Base-by-base conservation (phyloP, 2,113 vertebrate species). In the Rhinogobius similis region DNA sequence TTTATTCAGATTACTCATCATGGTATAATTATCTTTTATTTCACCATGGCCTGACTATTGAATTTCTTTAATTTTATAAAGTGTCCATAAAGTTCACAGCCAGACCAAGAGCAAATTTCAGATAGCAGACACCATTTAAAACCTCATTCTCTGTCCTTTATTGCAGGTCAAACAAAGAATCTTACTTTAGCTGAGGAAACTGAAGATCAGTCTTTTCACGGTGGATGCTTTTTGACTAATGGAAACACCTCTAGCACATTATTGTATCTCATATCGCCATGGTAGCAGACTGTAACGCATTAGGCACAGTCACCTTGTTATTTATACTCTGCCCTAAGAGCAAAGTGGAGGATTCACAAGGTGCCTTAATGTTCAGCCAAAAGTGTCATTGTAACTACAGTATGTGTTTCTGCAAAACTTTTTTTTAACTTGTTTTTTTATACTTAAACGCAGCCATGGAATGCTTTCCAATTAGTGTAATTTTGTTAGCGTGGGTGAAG, bases 211-310 rank as follows among this genome's bases (percentile, higher is more conserved):
- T 77, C 71, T 76, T 83, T 89, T 32, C 77, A 86, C 78, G 68
- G 68, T 76, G 67, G 67, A 81, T 72, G 75, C 76, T 78, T 89
- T 71, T 82, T 73, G 68, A 83, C 85, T 88, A 91, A 89, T 89
- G 84, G 86, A 84, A 84, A 86, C 68, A 78, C 79, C 79, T 83
- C 77, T 68, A 73, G 72, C 64, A 80, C 87, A 86, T 85, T 82
- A 87, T 82, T 85, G 82, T 79, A 81, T 90, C 82, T 82, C 82
- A 78, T 88, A 86, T 90, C 81, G 78, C 82, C 77, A 62, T 65
- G 64, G 87, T 82, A 85, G 77, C 83, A 87, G 84, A 85, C 76
- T 79, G 73, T 80, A 77, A 73, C 76, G 73, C 86, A 85, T 87
- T 86, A 79, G 79, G 77, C 77, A 80, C 64, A 70, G 72, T 72